Conservation (phyloP, 2,797 vertebrate species). For the Limnodromus scolopaceus region DNA sequence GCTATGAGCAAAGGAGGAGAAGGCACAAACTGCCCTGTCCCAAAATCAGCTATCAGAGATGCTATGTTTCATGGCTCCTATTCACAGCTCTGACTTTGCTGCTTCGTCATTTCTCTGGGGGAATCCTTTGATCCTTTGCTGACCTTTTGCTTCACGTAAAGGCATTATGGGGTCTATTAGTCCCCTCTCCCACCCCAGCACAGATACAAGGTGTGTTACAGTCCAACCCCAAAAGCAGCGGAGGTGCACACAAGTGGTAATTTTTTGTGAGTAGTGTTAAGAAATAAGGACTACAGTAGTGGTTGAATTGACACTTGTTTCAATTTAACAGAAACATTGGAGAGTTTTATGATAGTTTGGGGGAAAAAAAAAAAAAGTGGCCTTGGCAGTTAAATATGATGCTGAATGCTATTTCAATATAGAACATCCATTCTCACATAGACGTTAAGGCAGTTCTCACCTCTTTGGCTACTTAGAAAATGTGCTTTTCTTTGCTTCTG, state of each 20-base stretch:
- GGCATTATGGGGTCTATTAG: fast-evolving
- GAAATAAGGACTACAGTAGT: neutral
- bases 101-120: neutral
- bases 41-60: neutral
- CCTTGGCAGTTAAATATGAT: neutral
- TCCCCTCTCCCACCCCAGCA: neutral
- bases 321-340: neutral
- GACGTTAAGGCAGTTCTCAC: neutral
- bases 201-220: neutral
- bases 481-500: neutral
- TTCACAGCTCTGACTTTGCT: neutral
- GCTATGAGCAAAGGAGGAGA: neutral
- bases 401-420: neutral
- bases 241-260: neutral
- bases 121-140: fast-evolving
- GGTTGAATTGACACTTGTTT: neutral
- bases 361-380: neutral
- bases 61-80: neutral
- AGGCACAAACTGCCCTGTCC: neutral
- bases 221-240: neutral
- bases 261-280: neutral
- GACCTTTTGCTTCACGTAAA: neutral
- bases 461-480: neutral
- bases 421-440: neutral
- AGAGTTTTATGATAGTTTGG: neutral